Evolutionary conservation across 1,140 invertebrate species (phyloP).

Genomic region (Asbolus verrucosus): DNA sequence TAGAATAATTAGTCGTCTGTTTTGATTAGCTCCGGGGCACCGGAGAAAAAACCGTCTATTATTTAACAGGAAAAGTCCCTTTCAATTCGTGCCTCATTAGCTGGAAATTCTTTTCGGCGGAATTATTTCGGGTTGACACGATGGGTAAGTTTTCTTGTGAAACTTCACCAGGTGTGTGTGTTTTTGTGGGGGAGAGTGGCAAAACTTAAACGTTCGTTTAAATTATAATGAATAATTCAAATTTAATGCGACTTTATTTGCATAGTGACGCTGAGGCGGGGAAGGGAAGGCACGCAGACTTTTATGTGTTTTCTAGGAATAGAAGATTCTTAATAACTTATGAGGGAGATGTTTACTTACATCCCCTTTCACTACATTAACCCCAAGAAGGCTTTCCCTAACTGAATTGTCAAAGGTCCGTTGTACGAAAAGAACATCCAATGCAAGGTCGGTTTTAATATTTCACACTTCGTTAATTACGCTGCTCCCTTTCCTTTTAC

Average conservation of each 20-base stretch:
- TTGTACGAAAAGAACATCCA: not conserved
- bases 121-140: constrained; percentile 31
- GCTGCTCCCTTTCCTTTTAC: too few species aligned
- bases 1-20: constrained; percentile 52
- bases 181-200: not conserved
- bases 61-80: constrained; percentile 5
- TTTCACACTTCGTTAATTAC: not conserved
- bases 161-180: constrained; percentile 29
- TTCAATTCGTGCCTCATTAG: constrained; percentile 28
- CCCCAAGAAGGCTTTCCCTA: not conserved
- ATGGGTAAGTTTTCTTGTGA: constrained; percentile 2
- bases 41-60: constrained; percentile 3
- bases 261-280: too few species aligned
- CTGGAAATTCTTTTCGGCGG: constrained; percentile 9
- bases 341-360: constrained; percentile 32
- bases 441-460: constrained; percentile 2
- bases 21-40: constrained; percentile 48
- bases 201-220: constrained; percentile 36
- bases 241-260: constrained; percentile 37
- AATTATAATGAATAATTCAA: constrained; percentile 37
- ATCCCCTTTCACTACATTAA: constrained; percentile 13
- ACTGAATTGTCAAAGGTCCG: not conserved
- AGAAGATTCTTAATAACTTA: constrained; percentile 29
- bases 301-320: constrained; percentile 26
- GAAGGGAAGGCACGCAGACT: constrained; percentile 18